phyloP scores from a whole-genome alignment of 2,888 invertebrate genomes.

The Orchesella flavescens region DNA sequence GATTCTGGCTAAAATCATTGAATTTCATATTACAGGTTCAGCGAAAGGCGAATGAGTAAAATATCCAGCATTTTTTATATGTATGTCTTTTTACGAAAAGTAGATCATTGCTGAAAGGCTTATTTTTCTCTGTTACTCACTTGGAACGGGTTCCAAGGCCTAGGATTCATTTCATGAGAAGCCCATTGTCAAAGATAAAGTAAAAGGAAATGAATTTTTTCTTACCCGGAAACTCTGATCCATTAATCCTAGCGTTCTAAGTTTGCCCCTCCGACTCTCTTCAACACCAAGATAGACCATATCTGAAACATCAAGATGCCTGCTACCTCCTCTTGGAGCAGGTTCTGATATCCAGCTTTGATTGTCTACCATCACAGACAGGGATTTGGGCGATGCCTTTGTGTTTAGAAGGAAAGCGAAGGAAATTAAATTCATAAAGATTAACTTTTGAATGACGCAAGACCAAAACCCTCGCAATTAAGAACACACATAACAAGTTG shows the following conservation, averaged over 20 bases:
- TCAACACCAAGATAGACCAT: constrained; percentile 71
- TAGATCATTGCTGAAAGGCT: too few species aligned
- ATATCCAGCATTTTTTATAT: too few species aligned
- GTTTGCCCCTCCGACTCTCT: constrained; percentile 64
- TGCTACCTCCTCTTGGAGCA: constrained; percentile 68
- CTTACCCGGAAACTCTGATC: constrained; percentile 72
- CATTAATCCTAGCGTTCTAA: constrained; percentile 70
- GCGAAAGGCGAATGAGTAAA: too few species aligned
- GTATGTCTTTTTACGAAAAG: too few species aligned
- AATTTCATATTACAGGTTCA: too few species aligned
- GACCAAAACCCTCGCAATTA: background rate
- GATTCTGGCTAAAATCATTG: too few species aligned
- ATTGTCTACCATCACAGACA: constrained; percentile 71
- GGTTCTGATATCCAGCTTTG: constrained; percentile 68
- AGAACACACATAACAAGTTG: too few species aligned
- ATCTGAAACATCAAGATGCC: constrained; percentile 72
- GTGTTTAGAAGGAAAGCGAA: constrained; percentile 2
- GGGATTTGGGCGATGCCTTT: constrained; percentile 68
- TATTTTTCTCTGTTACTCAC: too few species aligned
- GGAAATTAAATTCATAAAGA: constrained; percentile 36
- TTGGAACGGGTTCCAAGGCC: too few species aligned
- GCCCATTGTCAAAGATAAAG: constrained; percentile 3
- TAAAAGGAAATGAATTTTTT: constrained; percentile 2
- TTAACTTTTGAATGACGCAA: constrained; percentile 1
- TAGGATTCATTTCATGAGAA: too few species aligned